These are phyloP conservation scores for Cancer borealis DNA, from an alignment of 2,888 invertebrate species.

Conservation along the genomic window DNA sequence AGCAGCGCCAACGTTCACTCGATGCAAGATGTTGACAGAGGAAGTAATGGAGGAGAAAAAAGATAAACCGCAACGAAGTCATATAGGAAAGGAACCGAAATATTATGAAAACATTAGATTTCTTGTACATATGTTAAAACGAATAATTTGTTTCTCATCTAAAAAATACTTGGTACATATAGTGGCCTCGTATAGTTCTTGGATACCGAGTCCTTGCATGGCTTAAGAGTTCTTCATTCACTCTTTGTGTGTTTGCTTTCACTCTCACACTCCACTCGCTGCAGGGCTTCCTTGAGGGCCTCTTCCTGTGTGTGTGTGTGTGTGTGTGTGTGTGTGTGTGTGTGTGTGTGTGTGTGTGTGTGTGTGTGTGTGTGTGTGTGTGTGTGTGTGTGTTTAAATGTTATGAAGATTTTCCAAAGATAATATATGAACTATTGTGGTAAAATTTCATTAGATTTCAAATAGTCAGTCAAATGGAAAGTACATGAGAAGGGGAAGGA, in stretches of 20 bases:
- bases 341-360: slow-evolving; percentile 14
- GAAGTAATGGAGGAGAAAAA: background rate
- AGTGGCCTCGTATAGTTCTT: background rate
- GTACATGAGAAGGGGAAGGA: background rate
- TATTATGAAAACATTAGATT: background rate
- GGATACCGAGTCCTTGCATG: background rate
- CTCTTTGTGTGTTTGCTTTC: background rate
- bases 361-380: slow-evolving; percentile 25
- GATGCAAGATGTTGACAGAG: background rate
- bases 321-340: too few relatives aligned
- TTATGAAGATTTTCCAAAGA: background rate
- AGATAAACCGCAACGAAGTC: background rate
- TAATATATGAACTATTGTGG: background rate
- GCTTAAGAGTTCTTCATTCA: background rate
- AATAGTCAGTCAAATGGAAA: background rate
- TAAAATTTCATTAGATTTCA: background rate
- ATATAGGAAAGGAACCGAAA: background rate
- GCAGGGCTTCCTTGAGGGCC: background rate
- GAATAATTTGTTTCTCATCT: background rate
- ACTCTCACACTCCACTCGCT: slow-evolving; percentile 14
- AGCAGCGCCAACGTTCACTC: background rate
- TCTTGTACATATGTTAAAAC: background rate
- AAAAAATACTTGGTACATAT: background rate
- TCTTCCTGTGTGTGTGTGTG: background rate
- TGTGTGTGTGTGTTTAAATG: background rate